These are phyloP conservation scores for Microplitis manilae DNA, from an alignment of 2,888 invertebrate species.

Conservation along the genomic window DNA sequence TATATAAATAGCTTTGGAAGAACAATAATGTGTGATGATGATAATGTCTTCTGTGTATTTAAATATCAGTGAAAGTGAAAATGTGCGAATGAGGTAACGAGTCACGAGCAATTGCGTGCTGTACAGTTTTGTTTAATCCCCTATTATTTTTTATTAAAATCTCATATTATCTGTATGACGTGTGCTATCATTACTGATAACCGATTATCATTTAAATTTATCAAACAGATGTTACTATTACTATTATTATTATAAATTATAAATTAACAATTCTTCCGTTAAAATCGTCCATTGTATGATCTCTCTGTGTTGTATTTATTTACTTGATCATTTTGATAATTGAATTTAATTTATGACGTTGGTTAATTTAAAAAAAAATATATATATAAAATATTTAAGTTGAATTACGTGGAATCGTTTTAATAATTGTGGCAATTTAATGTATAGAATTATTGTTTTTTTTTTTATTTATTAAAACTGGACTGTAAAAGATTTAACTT, in stretches of 20 bases:
- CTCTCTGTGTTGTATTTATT: conserved; percentile 37
- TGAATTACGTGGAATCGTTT: conserved; percentile 11
- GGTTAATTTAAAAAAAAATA: conserved; percentile 12
- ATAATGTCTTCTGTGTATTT: conserved; percentile 32
- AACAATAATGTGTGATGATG: conserved; percentile 16
- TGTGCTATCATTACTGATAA: background rate
- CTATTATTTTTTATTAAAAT: background rate
- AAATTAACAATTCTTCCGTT: conserved; percentile 12
- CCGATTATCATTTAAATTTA: conserved; percentile 7
- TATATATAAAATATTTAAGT: background rate
- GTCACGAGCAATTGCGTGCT: conserved; percentile 2
- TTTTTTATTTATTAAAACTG: conserved; percentile 20
- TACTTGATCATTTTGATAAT: background rate
- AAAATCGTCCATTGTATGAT: conserved; percentile 47
- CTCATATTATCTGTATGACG: conserved; percentile 15
- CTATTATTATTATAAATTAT: conserved; percentile 2
- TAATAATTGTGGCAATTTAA: conserved; percentile 16
- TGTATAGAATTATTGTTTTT: conserved; percentile 24
- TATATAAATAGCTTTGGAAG: conserved; percentile 37
- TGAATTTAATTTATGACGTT: background rate
- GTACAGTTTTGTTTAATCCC: conserved; percentile 15
- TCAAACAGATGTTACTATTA: conserved; percentile 14
- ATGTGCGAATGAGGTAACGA: conserved; percentile 21
- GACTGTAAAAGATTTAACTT: conserved; percentile 36
- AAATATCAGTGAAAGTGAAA: conserved; percentile 19